Base-by-base conservation (phyloP, 2,797 vertebrate species). In the Sciaenops ocellatus region DNA sequence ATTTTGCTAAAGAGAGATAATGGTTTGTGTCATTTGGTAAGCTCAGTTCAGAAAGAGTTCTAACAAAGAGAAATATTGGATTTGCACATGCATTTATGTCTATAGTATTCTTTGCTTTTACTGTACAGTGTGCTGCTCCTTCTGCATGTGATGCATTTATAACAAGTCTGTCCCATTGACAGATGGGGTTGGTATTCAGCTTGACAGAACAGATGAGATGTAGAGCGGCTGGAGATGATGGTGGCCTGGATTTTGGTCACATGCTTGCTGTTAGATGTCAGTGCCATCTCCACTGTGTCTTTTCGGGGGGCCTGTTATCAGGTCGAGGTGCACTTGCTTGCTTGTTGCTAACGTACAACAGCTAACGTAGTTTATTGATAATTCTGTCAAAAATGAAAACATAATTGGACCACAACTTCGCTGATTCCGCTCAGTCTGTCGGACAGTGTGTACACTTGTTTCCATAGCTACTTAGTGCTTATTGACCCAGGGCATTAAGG, bases 391-490 rank as follows among this genome's bases (percentile, higher is more conserved):
- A 80, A 54, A 73, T 17, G 0, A 30, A 52, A 10, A 57, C 46
- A 50, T 17, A 68, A 38, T 20, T 15, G 38, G 13, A 26, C 54
- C 62, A 60, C 74, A 69, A 67, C 42, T 84, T 82, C 78, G 55
- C 69, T 11, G 24, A 78, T 68, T 64, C 47, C 55, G 16, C 20
- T 66, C 38, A 46, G 70, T 69, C 65, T 88, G 51, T 24, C 51
- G 54, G 68, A 70, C 47, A 20, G 62, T 69, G 62, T 69, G 41
- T 69, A 65, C 71, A 76, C 67, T 86, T 84, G 83, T 85, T 85
- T 86, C 68, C 79, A 70, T 80, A 83, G 81, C 75, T 83, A 78
- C 85, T 87, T 77, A 85, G 79, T 82, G 73, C 59, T 55, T 69
- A 81, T 84, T 80, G 76, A 80, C 73, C 42, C 56, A 38, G 68